Evolutionary conservation across 2,797 vertebrate genomes (phyloP), one percentile per base, ranked within the genome.

Genomic region (Pelodytes ibericus): DNA sequence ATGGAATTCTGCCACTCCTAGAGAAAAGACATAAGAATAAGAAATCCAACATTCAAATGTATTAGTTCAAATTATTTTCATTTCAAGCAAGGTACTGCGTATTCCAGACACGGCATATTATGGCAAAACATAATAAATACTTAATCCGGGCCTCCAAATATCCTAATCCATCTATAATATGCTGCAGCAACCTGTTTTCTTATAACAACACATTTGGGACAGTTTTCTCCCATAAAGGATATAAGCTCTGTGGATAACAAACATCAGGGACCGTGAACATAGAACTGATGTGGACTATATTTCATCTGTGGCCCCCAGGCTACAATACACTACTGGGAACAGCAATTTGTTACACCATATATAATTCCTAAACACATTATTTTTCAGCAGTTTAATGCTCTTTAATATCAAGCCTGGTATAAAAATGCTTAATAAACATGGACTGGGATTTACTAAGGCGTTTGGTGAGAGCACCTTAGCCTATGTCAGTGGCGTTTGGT

Each of bases 1-100:
- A 99, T 99, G 36, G 97, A 99, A 89, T 99, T 99, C 87, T 99
- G 97, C 97, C 97, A 99, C 85, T 99, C 96, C 97, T 99, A 87
- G 86, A 93, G 90, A 64, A 53, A 47, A 16, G 18, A 47, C 44
- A 47, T n/a, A n/a, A n/a, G n/a, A n/a, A n/a, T n/a, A n/a, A n/a
- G n/a, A n/a, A n/a, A n/a, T n/a, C n/a, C n/a, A n/a, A n/a, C n/a
- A n/a, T n/a, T n/a, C n/a, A n/a, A n/a, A n/a, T n/a, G n/a, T n/a
- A n/a, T n/a, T n/a, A n/a, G n/a, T n/a, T n/a, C n/a, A n/a, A n/a
- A n/a, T n/a, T n/a, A n/a, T n/a, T n/a, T n/a, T n/a, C n/a, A n/a
- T n/a, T n/a, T n/a, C n/a, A n/a, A n/a, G n/a, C n/a, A n/a, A n/a
- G n/a, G n/a, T n/a, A n/a, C n/a, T n/a, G n/a, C n/a, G n/a, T n/a